Conservation (phyloP, 2,888 invertebrate species). For the Ectobius pallidus region DNA sequence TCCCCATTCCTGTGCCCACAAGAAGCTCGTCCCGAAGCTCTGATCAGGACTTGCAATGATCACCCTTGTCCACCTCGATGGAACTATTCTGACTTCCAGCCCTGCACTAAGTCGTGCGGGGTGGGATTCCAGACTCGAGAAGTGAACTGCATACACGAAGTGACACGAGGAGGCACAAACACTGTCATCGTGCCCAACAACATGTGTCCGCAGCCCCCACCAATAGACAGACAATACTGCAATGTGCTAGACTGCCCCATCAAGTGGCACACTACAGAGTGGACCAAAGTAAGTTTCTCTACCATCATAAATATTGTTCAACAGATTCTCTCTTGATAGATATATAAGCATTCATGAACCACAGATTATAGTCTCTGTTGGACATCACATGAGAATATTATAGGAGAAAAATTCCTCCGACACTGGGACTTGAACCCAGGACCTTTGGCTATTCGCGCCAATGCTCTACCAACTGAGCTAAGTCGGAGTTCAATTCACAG, state of each 20-base stretch:
- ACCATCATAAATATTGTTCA: too few species aligned
- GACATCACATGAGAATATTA: too few species aligned
- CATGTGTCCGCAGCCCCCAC: conserved; percentile 91
- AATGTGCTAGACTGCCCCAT: conserved; percentile 93
- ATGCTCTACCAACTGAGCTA: too few species aligned
- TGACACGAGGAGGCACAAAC: conserved; percentile 85
- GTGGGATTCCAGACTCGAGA: conserved; percentile 91
- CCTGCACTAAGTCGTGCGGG: conserved; percentile 92
- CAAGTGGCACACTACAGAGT: conserved; percentile 84
- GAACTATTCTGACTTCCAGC: conserved; percentile 60
- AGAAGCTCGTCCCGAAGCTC: conserved; percentile 85
- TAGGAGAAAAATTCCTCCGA: too few species aligned
- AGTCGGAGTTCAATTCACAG: too few species aligned
- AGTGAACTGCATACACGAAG: conserved; percentile 87
- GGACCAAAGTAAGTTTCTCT: conserved; percentile 70
- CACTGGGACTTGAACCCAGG: too few species aligned
- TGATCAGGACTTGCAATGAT: conserved; percentile 91
- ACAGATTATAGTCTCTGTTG: too few species aligned
- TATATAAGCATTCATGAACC: too few species aligned
- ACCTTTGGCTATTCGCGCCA: too few species aligned
- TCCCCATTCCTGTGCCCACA: conserved; percentile 87
- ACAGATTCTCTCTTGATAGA: too few species aligned
- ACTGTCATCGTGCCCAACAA: conserved; percentile 92
- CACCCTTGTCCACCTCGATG: conserved; percentile 92
- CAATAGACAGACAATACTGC: conserved; percentile 88